Evolutionary conservation across 2,888 invertebrate genomes (phyloP), one percentile per base, ranked within the genome.

Genomic region (Agapetus fuscipes): DNA sequence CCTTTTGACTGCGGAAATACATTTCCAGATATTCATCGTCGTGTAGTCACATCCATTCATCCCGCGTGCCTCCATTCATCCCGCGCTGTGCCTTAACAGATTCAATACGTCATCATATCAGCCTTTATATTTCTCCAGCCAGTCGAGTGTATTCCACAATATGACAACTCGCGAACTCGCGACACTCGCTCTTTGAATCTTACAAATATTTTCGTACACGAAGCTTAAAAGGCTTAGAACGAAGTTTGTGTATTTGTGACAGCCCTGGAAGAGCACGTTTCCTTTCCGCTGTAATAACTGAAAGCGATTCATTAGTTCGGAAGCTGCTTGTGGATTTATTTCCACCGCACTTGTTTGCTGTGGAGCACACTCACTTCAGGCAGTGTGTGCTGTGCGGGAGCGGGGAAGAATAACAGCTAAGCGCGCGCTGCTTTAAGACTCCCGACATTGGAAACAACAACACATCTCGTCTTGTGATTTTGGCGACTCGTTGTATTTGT

Each of bases 121-220:
- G 20, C 20, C 20, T 20, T 20, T 20, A 20, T 20, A 26, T 26
- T 15, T 26, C 26, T 26, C 34, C 25, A 14, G 15, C n/a, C 15
- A 5, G 13, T 14, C 11, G 34, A 15, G 26, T 9, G 13, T 26
- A 34, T 34, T 26, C 26, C 13, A 13, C 25, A 34, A 26, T 34
- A 34, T 34, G 34, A 25, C 17, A 25, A 26, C 34, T 27, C 9
- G n/a, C 9, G 20, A 20, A 6, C 4, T 9, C 20, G 20, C 5
- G 20, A 9, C 20, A n/a, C n/a, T n/a, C n/a, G n/a, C n/a, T n/a
- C 20, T 20, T 20, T 20, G 20, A 20, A 20, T 20, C 9, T 20
- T 4, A 20, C 20, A 20, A 20, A 20, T 20, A 20, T 20, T 20
- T 20, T 20, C 20, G n/a, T n/a, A n/a, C n/a, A n/a, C n/a, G n/a